phyloP scores from a whole-genome alignment of 2,888 invertebrate genomes.

The Megamerina dolium region DNA sequence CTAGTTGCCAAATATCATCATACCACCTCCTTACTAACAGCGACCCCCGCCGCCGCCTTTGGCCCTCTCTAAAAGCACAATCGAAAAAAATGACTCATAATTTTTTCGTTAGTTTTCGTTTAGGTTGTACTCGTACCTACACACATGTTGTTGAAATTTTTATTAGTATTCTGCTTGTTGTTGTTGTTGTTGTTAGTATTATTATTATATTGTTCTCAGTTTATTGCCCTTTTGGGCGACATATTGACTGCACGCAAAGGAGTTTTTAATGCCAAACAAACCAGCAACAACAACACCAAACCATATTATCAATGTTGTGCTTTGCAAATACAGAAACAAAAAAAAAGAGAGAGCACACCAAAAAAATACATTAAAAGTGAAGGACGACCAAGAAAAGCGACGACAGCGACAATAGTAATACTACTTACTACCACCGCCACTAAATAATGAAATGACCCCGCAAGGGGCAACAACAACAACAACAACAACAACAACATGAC shows the following conservation, averaged over 20 bases:
- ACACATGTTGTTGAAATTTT: no score
- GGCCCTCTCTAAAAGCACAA: neutral
- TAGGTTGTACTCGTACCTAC: neutral
- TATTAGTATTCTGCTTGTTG: no score
- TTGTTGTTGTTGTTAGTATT: neutral
- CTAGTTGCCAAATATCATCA: no score
- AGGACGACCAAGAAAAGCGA: neutral
- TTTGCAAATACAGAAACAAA: neutral
- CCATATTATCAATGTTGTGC: no score
- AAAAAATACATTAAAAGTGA: no score
- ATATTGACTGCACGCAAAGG: constrained; percentile 38
- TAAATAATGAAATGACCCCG: no score
- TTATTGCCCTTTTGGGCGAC: constrained; percentile 36
- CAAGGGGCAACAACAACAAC: neutral
- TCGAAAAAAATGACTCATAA: constrained; percentile 9
- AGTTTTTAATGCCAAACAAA: constrained; percentile 19
- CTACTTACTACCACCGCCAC: no score
- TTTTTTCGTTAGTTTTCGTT: neutral
- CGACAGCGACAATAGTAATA: neutral
- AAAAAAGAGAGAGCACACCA: no score
- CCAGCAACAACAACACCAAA: no score
- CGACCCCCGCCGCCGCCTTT: no score
- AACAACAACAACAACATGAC: neutral
- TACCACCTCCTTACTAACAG: no score
- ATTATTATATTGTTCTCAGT: constrained; percentile 20